These are phyloP conservation scores for Lophotriccus pileatus DNA, from an alignment of 2,797 vertebrate species.

Conservation along the genomic window DNA sequence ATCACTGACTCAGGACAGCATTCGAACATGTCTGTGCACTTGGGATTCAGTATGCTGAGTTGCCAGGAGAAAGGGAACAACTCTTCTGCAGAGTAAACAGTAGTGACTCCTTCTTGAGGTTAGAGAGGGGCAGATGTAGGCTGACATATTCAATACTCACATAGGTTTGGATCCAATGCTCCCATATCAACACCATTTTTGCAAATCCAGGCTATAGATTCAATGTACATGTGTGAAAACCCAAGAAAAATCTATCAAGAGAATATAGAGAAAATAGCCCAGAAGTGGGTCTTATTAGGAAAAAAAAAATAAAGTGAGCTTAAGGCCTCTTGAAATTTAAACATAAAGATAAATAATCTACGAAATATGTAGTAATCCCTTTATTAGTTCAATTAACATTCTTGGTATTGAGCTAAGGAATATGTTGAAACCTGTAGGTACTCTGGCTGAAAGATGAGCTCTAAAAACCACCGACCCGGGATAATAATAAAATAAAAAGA, in stretches of 20 bases:
- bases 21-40: background rate
- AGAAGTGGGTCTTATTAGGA: background rate
- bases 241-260: background rate
- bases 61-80: background rate
- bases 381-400: conserved; percentile 12
- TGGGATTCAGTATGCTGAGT: background rate
- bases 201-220: background rate
- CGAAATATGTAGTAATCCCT: background rate
- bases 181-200: background rate
- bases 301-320: background rate
- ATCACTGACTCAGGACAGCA: background rate
- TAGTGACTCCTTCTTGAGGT: background rate
- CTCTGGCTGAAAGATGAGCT: background rate
- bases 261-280: background rate
- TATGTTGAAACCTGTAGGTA: conserved; percentile 16
- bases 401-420: background rate
- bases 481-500: conserved; percentile 27
- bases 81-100: background rate
- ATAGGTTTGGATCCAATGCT: background rate
- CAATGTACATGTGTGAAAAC: background rate
- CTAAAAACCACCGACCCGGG: background rate
- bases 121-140: background rate
- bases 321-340: background rate
- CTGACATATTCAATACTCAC: background rate
- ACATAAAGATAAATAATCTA: background rate